Evolutionary conservation across 2,888 invertebrate genomes (phyloP).

Genomic region (Polydrusus tereticollis): DNA sequence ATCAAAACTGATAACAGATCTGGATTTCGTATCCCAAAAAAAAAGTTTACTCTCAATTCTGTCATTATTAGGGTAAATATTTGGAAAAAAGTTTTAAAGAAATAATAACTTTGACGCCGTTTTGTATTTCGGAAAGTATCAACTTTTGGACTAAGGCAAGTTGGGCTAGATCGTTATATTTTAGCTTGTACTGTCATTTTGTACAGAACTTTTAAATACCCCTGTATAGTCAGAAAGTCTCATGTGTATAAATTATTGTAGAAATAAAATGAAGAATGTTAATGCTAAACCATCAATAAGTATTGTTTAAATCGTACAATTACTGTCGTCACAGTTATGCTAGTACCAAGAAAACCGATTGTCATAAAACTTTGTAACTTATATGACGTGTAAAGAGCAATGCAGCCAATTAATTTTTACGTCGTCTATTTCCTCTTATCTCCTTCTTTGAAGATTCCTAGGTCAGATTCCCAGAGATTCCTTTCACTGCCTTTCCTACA

Average conservation of each 20-base stretch:
- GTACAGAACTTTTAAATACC: too few species aligned
- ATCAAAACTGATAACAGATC: too few species aligned
- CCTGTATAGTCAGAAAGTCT: too few species aligned
- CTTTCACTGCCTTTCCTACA: constrained; percentile 30
- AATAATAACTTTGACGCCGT: too few species aligned
- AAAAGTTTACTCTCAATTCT: too few species aligned
- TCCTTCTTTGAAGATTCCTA: constrained; percentile 33
- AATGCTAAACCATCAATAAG: neutral
- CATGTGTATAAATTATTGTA: neutral
- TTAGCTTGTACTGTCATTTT: too few species aligned
- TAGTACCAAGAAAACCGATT: neutral
- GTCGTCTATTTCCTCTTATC: constrained; percentile 30
- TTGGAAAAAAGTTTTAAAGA: too few species aligned
- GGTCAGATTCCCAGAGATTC: constrained; percentile 32
- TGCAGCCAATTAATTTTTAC: constrained; percentile 37
- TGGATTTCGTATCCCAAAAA: too few species aligned
- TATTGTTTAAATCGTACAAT: neutral
- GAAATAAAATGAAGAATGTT: neutral
- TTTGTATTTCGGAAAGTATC: too few species aligned
- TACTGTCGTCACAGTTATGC: neutral
- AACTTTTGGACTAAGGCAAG: too few species aligned
- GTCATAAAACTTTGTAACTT: constrained; percentile 28
- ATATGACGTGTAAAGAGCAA: constrained; percentile 27
- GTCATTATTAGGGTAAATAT: too few species aligned
- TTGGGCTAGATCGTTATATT: too few species aligned